Evolutionary conservation across 1,140 invertebrate genomes (phyloP), one percentile per base, ranked within the genome.

Genomic region (Saccostrea echinata): DNA sequence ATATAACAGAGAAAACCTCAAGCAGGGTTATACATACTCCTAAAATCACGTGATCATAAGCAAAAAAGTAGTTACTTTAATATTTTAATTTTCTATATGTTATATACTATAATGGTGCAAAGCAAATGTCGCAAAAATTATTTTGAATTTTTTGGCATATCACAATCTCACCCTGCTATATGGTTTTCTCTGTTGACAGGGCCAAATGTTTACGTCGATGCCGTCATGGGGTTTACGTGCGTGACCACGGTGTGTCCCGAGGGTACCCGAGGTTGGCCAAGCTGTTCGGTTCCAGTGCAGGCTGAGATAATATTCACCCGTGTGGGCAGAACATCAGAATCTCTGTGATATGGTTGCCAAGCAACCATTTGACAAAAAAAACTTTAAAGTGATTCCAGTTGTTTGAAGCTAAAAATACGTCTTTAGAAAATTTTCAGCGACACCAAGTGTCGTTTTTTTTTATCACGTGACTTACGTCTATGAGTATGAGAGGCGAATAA

Each of bases 111-210:
- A 27, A 76, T 76, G 68, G 27, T 76, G 30, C 30, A 83, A 83
- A 83, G 21, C 81, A 83, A 53, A 83, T 83, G 51, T 83, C 35
- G 81, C 81, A 83, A 51, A 52, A 53, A 83, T 51, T 51, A 27
- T 24, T 52, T 83, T 83, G 43, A 83, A 52, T 83, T 52, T n/a
- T 83, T 84, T 87, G 81, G 86, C 82, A 83, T 71, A 68, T 85
- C 35, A 52, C 81, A 83, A 87, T 89, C 86, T 89, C 68, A 89
- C 86, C 88, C 88, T 89, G 88, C 88, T 89, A 86, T 89, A 86
- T 89, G 88, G 88, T 89, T 89, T 89, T 89, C 88, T 89, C 88
- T 89, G 88, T 89, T 89, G 88, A 89, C 88, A 89, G 88, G 88
- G 88, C 88, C 88, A 89, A 89, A 89, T 89, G 88, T 89, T 87